Evolutionary conservation across 2,113 vertebrate genomes (phyloP).

Genomic region (Felis chaus): DNA sequence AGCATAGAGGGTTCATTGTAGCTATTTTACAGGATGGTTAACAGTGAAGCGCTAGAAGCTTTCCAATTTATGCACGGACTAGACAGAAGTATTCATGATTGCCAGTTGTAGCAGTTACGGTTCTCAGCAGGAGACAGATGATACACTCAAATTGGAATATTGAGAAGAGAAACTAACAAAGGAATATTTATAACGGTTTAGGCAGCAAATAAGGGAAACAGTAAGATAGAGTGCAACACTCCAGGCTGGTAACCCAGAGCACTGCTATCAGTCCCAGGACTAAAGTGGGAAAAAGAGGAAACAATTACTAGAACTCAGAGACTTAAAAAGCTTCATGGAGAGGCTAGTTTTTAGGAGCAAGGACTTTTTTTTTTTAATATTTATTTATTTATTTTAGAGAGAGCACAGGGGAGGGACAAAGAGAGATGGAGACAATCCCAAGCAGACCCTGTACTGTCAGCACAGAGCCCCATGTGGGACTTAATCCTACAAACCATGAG

Average conservation of each 20-base stretch:
- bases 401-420: too few species aligned
- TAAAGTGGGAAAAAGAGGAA: not conserved
- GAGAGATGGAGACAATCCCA: too few species aligned
- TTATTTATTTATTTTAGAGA: too few species aligned
- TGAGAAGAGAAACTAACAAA: not conserved
- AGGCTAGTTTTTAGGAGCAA: not conserved
- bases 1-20: not conserved
- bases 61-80: not conserved
- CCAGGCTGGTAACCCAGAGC: not conserved
- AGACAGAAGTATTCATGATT: not conserved
- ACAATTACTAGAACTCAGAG: not conserved
- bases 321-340: not conserved
- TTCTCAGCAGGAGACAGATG: not conserved
- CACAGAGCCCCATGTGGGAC: too few species aligned
- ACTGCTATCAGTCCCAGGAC: not conserved
- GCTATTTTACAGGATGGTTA: not conserved
- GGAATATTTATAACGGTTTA: not conserved
- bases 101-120: not conserved
- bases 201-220: not conserved
- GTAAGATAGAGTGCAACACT: not conserved
- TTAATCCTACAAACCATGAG: too few species aligned
- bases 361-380: not conserved
- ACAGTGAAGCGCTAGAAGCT: not conserved
- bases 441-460: too few species aligned
- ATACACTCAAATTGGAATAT: not conserved